phyloP scores from a whole-genome alignment of 2,797 vertebrate genomes.

The Spinus pinus region DNA sequence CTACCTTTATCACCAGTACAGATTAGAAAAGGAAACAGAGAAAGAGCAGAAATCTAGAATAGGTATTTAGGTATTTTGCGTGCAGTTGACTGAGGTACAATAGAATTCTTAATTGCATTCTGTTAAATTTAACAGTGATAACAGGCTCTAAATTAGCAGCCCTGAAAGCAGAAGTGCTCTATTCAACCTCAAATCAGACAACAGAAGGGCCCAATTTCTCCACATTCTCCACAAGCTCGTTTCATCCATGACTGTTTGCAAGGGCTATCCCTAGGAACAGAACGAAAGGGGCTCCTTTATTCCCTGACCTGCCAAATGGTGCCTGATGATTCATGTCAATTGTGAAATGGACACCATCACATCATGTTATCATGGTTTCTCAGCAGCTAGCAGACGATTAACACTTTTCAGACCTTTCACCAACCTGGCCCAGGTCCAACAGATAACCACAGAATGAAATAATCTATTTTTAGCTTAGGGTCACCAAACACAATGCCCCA shows the following conservation, averaged over 20 bases:
- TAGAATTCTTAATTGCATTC: conserved; percentile 25
- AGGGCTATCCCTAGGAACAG: not conserved
- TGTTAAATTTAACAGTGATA: conserved; percentile 21
- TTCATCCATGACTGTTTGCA: not conserved
- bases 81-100: not conserved
- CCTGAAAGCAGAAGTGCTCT: not conserved
- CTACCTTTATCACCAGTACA: not conserved
- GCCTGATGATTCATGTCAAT: not conserved
- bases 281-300: not conserved
- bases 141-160: not conserved
- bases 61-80: conserved; percentile 5
- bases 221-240: not conserved
- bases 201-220: not conserved
- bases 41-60: not conserved
- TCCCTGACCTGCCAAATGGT: not conserved
- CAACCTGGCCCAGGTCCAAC: not conserved
- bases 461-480: not conserved
- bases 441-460: not conserved
- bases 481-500: not conserved
- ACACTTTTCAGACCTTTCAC: not conserved
- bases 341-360: not conserved
- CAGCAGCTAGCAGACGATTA: not conserved
- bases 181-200: not conserved
- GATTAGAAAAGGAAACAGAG: conserved; percentile 1
- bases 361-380: not conserved